Base-by-base conservation (phyloP, 2,113 vertebrate species). In the Leptobrachium leishanense region DNA sequence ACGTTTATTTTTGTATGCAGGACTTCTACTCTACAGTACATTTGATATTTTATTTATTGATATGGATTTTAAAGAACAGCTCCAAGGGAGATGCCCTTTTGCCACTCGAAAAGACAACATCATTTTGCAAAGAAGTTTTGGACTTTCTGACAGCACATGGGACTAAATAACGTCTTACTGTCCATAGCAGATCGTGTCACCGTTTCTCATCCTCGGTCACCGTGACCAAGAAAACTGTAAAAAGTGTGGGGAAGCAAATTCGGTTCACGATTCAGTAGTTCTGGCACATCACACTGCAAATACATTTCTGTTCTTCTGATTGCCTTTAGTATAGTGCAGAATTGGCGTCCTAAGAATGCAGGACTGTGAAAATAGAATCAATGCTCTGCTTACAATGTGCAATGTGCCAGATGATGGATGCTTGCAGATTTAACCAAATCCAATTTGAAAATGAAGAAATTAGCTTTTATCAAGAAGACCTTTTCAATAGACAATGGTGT, bases 101-200 rank as follows among this genome's bases (percentile, higher is more conserved):
- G 39, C 39, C 10, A 68, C 43, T 42, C 43, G 42, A 68, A 11
- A 20, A 65, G 63, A 39, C n/a, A 2, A 39, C 0, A 1, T 6
- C 63, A 40, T 54, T 40, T 42, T n/a, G 15, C 64, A 67, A 43
- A n/a, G 53, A 2, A 43, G 3, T 68, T 39, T 40, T 13, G 15
- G 44, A 8, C 5, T 43, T 46, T 20, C 44, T 42, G 12, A 46
- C 74, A 9, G 7, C 8, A 8, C 31, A 41, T 42, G 4, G 40
- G 41, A 76, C 4, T 64, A 53, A n/a, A 78, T 83, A 85, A 5
- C 83, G 64, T 4, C 78, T 76, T 69, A 79, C 71, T 75, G 39
- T 68, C 79, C 85, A 82, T 68, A 81, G 20, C 78, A 90, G 84
- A 84, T 81, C 84, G 85, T 82, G 76, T 82, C 87, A 81, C 69